phyloP scores from a whole-genome alignment of 2,797 vertebrate genomes.

The Sylvia borin region DNA sequence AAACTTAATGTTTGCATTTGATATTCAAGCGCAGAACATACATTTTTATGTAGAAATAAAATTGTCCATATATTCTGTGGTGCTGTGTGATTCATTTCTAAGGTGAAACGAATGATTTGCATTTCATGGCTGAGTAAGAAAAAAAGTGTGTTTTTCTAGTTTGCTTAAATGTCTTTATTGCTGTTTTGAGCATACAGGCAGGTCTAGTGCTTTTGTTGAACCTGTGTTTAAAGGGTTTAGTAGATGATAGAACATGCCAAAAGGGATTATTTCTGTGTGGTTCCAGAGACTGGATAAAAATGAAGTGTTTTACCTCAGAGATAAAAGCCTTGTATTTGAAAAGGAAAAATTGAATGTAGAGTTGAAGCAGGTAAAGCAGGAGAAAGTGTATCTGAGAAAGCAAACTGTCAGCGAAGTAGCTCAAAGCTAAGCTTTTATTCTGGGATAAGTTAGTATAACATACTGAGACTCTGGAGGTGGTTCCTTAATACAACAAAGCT shows the following conservation, averaged over 20 bases:
- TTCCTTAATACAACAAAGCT: not conserved
- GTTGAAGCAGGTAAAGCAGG: not conserved
- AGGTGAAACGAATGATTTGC: not conserved
- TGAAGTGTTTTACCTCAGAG: not conserved
- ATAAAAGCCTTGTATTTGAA: not conserved
- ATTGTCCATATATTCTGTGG: not conserved
- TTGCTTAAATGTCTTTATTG: not conserved
- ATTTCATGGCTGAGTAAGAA: not conserved
- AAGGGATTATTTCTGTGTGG: not conserved
- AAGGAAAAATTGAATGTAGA: not conserved
- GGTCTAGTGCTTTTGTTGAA: not conserved
- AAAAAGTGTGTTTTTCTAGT: not conserved
- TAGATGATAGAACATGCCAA: not conserved
- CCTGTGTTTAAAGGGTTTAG: not conserved
- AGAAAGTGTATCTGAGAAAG: not conserved
- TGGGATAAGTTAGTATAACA: not conserved
- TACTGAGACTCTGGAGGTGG: not conserved
- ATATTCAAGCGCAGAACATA: not conserved
- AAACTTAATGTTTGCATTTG: conserved; percentile 26
- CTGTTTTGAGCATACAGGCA: not conserved
- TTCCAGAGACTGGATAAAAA: not conserved
- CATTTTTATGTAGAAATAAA: conserved; percentile 58
- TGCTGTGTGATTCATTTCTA: conserved; percentile 29
- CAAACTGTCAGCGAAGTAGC: not conserved
- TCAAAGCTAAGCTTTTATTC: not conserved